Base-by-base conservation (phyloP, 1,140 invertebrate species). In the Sinella curviseta region DNA sequence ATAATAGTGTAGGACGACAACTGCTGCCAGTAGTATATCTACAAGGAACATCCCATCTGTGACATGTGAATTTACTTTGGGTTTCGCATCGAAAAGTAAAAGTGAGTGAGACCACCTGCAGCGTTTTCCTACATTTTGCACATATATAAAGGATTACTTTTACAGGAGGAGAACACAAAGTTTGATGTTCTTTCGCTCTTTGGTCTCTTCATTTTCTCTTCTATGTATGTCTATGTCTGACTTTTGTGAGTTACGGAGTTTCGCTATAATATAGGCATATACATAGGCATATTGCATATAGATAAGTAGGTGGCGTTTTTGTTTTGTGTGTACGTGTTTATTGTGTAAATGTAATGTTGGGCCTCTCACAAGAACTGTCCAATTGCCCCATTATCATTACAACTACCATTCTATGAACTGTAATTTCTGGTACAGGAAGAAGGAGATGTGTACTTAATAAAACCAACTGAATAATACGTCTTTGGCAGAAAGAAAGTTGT, bases 371-470 rank as follows among this genome's bases (percentile, higher is more conserved):
- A 60, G 39, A 48, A 26, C 57, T 24, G 26, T 70, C 65, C 65
- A 70, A 30, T 33, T 70, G 26, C 65, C 30, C 65, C 30, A 70
- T 70, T 70, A 70, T 33, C 65, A 70, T 70, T 70, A 70, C 8
- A 33, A 30, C 65, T 30, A 30, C 8, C n/a, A 30, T 70, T 33
- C 26, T 70, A 70, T 70, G 26, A 70, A 31, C 65, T 70, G 65
- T 33, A 31, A 24, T 24, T 60, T 26, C n/a, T n/a, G 8, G 4
- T 48, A n/a, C n/a, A n/a, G 39, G n/a, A n/a, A n/a, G n/a, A 17
- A 48, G 4, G 39, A 17, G 4, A 17, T 48, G 39, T 60, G 55
- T 60, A 60, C 55, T 24, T 60, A 60, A 8, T n/a, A 48, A n/a
- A n/a, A n/a, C n/a, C n/a, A n/a, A 48, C 39, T 48, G 39, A 48